Conservation (phyloP, 2,888 invertebrate genomes). For the Norana najaformis region DNA sequence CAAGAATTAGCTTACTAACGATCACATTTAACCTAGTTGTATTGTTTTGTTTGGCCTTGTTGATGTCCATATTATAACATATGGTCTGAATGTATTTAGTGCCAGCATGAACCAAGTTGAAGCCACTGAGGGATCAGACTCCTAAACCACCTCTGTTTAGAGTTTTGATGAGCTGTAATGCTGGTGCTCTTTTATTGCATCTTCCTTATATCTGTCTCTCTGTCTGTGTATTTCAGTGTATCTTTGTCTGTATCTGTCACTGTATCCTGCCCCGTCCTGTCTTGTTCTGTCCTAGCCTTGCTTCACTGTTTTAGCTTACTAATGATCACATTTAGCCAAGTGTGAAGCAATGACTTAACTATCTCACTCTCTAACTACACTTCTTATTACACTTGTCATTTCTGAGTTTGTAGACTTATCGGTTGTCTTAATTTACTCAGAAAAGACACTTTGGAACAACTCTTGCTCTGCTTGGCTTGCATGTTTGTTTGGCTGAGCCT, state of each 20-base stretch:
- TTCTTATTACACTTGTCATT: not conserved
- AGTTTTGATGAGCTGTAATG: not conserved
- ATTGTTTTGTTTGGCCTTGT: constrained; percentile 1
- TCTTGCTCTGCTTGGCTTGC: not conserved
- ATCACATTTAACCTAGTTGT: not conserved
- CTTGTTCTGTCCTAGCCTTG: not conserved
- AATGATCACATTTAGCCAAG: no score
- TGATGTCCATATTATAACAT: not conserved
- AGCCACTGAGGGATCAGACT: not conserved
- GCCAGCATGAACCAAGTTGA: not conserved
- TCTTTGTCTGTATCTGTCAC: not conserved
- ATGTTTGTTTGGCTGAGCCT: not conserved
- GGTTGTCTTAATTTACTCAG: not conserved
- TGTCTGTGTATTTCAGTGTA: not conserved
- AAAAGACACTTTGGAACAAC: not conserved
- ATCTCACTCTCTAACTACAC: no score
- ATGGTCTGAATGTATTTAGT: not conserved
- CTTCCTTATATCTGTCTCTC: no score
- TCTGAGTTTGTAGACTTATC: not conserved
- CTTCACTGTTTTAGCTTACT: no score
- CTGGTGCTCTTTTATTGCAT: not conserved
- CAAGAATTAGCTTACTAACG: not conserved
- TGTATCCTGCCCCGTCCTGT: not conserved
- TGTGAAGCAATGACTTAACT: no score
- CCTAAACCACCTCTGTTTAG: not conserved